Evolutionary conservation across 1,140 invertebrate species (phyloP).

Genomic region (Cydia splendana): DNA sequence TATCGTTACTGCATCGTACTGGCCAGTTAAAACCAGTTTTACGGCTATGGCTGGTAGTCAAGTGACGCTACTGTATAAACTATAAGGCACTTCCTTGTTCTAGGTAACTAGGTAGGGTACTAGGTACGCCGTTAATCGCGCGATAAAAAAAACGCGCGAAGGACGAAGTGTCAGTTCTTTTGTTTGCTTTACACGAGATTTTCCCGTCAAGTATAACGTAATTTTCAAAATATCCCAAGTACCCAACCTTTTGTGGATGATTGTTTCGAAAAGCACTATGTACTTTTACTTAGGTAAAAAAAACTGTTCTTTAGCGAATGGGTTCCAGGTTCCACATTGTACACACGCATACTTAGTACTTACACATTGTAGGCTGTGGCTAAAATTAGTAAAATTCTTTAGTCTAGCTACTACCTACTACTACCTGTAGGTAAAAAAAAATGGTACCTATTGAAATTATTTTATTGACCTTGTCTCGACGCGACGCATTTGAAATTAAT

Average conservation of each 20-base stretch:
- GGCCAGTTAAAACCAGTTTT: constrained; percentile 29
- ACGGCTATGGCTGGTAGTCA: constrained; percentile 3
- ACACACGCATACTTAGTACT: no score
- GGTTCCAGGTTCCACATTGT: no score
- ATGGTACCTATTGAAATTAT: not conserved
- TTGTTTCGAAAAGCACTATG: no score
- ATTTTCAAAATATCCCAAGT: no score
- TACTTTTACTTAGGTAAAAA: no score
- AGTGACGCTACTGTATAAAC: constrained; percentile 31
- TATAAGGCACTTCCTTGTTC: constrained; percentile 35
- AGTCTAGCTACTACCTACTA: no score
- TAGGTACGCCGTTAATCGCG: not conserved
- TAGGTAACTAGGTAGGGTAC: constrained; percentile 32
- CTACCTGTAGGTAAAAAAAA: no score
- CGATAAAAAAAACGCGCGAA: not conserved
- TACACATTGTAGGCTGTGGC: no score
- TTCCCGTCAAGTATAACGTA: no score
- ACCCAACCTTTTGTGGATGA: no score
- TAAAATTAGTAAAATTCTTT: no score
- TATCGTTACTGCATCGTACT: constrained; percentile 7
- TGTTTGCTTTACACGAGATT: not conserved
- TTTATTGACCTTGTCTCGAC: not conserved
- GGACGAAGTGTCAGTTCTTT: not conserved
- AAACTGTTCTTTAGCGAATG: no score
- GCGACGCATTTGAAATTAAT: constrained; percentile 8